Conservation (phyloP, 2,888 invertebrate genomes). For the Hermodice carunculata region DNA sequence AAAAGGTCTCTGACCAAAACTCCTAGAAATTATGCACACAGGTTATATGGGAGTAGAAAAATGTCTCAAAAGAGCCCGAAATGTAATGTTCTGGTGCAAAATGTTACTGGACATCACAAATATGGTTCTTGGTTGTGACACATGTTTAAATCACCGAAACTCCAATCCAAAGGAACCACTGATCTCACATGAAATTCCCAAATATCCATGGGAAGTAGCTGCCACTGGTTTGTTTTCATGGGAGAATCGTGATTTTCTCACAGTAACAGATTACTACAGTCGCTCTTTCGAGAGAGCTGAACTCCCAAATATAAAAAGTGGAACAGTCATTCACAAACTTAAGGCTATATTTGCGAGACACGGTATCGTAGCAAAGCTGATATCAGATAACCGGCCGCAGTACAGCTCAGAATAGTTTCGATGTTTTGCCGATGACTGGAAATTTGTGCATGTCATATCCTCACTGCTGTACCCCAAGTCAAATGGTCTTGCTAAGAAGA, state of each 20-base stretch:
- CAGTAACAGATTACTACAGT: conserved; percentile 20
- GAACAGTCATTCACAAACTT: conserved; percentile 24
- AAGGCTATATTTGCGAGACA: conserved; percentile 21
- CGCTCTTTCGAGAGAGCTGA: neutral
- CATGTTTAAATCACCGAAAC: conserved; percentile 2
- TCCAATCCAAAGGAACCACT: conserved; percentile 10
- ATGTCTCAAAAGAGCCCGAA: neutral
- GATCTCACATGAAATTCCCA: conserved; percentile 11
- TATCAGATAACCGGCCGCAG: conserved; percentile 37
- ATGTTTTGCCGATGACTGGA: conserved; percentile 32
- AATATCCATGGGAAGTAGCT: conserved; percentile 15
- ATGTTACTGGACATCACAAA: conserved; percentile 11
- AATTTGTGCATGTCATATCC: conserved; percentile 36
- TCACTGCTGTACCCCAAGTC: conserved; percentile 36
- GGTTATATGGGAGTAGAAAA: conserved; percentile 15
- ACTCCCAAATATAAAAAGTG: too few relatives aligned
- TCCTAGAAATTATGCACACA: neutral
- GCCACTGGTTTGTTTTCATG: conserved; percentile 18
- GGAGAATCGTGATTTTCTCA: conserved; percentile 9
- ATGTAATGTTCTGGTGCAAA: conserved; percentile 9
- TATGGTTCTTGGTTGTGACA: conserved; percentile 8
- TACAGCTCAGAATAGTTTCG: conserved; percentile 24
- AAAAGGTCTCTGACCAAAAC: neutral
- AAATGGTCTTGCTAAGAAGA: conserved; percentile 42
- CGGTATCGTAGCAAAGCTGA: conserved; percentile 27